phyloP scores from a whole-genome alignment of 2,797 vertebrate genomes.

The Malurus splendens region DNA sequence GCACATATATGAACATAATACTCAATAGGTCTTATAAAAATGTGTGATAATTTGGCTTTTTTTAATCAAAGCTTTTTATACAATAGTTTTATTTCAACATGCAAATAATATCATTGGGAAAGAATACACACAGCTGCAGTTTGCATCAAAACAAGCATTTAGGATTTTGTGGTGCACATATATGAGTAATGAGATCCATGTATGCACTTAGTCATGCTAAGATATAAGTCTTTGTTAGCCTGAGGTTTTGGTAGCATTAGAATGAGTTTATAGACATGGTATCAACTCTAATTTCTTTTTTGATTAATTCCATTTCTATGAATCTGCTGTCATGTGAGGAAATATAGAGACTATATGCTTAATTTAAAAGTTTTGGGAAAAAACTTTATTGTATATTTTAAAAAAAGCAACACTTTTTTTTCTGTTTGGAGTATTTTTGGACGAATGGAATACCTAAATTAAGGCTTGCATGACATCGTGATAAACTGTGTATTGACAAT shows the following conservation, averaged over 20 bases:
- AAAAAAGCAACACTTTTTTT: neutral
- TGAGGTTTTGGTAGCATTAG: neutral
- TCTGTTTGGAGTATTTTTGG: neutral
- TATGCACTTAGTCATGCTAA: neutral
- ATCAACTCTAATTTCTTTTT: neutral
- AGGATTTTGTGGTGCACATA: neutral
- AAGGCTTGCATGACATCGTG: neutral
- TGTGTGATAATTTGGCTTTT: neutral
- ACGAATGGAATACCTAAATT: neutral
- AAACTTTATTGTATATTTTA: neutral
- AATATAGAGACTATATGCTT: neutral
- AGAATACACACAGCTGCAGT: neutral
- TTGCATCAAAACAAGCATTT: neutral
- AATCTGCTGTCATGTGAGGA: neutral
- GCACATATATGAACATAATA: accelerated
- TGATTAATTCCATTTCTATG: neutral
- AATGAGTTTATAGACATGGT: neutral
- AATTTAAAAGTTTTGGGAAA: neutral
- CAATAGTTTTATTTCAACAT: neutral
- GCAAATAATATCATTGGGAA: neutral
- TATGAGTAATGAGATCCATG: neutral
- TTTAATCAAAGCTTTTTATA: neutral
- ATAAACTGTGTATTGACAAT: neutral
- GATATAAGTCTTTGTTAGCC: neutral
- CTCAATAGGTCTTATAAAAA: neutral